Evolutionary conservation across 37 sponge, comb jelly and placozoan genomes (phyloP), one percentile per base, ranked within the genome.

Genomic region (Chondrosia reniformis): DNA sequence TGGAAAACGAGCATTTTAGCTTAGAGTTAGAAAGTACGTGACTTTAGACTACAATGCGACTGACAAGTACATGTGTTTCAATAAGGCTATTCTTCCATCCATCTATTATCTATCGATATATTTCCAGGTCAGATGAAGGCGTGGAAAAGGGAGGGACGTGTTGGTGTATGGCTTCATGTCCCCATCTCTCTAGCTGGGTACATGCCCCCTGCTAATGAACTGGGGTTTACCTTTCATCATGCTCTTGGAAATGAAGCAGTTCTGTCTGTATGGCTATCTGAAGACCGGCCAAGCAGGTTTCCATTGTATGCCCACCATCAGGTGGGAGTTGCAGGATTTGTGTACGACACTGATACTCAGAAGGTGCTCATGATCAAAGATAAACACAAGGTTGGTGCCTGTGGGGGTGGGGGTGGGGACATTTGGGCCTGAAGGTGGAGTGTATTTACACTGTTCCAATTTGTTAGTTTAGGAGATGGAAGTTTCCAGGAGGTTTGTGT

Each of bases 401-500:
- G 41, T 69, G 72, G 13, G 12, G 13, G 40, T 36, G 44, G 13
- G 43, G 6, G 40, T 69, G 40, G 28, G 41, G 28, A 15, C 34
- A 17, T 9, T 7, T 69, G 72, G 9, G 72, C 34, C 7, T 69
- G 64, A n/a, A 10, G 13, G 72, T 69, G 40, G 9, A 6, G 6
- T 12, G 9, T 37, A 37, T 17, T 9, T n/a, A 39, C 32, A 33
- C 24, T 67, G 39, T 78, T 21, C 15, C 7, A 39, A 45, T 49
- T 7, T 33, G 72, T 1, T 39, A 92, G 93, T 72, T 62, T 43
- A 57, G 64, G 5, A 0, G 58, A 27, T 93, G 94, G 94, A 93
- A 93, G 79, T 93, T 93, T 78, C 94, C 94, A 30, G 94, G 94
- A 40, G 94, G 94, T 17, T 21, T 89, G 17, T 76, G 87, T 32